Evolutionary conservation across 2,113 vertebrate genomes (phyloP).

Genomic region (Carassius gibelio): DNA sequence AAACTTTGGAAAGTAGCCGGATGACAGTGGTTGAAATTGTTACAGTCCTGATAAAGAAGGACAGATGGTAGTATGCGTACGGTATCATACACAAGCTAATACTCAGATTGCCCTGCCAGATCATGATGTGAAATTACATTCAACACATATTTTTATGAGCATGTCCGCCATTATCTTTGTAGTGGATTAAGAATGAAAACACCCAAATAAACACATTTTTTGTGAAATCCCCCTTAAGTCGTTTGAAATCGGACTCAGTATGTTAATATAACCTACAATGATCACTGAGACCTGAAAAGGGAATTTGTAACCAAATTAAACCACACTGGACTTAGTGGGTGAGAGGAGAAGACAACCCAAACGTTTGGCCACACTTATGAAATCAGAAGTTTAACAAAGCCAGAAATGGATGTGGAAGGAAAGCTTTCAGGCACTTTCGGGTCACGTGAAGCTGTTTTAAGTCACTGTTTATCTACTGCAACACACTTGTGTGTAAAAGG

Average conservation of each 20-base stretch:
- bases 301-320: not conserved
- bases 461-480: conserved; percentile 3
- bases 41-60: not conserved
- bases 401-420: conserved; percentile 55
- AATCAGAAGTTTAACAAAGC: not conserved
- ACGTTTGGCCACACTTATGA: not conserved
- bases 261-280: not conserved
- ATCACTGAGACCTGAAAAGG: not conserved
- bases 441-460: conserved; percentile 53
- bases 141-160: not conserved
- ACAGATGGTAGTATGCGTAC: not conserved
- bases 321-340: not conserved
- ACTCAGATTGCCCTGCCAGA: not conserved
- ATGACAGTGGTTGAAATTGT: not conserved
- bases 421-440: conserved; percentile 45
- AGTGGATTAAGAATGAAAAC: not conserved
- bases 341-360: not conserved
- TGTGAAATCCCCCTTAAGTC: not conserved
- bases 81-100: not conserved
- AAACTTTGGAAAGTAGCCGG: not conserved
- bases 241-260: not conserved
- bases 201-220: not conserved
- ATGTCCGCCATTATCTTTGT: not conserved
- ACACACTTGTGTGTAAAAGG: not conserved
- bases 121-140: not conserved